Percentiles rank a stretch among this genome's conserved stretches.
Conservation (phyloP, 2,113 vertebrate genomes). For the Rhinolophus ferrumequinum region DNA sequence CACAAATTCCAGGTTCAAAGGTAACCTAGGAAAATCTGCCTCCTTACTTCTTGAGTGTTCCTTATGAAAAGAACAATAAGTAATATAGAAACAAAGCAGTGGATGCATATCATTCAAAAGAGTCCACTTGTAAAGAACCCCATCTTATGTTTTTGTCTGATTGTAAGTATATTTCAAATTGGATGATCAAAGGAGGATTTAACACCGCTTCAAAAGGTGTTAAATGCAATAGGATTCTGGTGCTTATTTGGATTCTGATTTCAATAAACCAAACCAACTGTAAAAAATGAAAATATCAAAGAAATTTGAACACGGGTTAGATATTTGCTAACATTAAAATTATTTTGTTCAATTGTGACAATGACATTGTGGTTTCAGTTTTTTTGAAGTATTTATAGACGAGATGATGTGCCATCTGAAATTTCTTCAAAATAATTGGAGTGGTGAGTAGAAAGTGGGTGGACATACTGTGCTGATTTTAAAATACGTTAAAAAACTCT, state of each 20-base stretch:
- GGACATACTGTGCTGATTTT: neutral
- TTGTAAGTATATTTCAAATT: constrained; percentile 9
- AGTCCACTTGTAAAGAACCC: neutral
- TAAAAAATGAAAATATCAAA: neutral
- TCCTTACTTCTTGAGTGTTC: constrained; percentile 66
- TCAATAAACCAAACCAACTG: neutral
- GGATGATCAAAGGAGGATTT: constrained; percentile 19
- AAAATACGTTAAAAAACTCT: neutral
- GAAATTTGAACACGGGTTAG: neutral
- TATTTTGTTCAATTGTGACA: neutral
- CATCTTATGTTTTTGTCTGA: neutral
- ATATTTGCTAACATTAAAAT: neutral
- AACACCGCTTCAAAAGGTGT: neutral
- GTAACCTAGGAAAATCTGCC: constrained; percentile 80
- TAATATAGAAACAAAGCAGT: constrained; percentile 65
- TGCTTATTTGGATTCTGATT: neutral
- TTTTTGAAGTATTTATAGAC: neutral
- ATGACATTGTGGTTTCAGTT: neutral
- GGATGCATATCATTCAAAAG: neutral
- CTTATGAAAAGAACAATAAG: constrained; percentile 36
- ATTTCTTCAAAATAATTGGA: neutral
- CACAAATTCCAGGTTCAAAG: constrained; percentile 84
- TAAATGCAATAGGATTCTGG: neutral
- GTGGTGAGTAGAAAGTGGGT: neutral
- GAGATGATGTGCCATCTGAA: neutral